These are phyloP conservation scores for Scytalopus superciliaris DNA, from an alignment of 2,113 vertebrate genomes.

Conservation along the genomic window DNA sequence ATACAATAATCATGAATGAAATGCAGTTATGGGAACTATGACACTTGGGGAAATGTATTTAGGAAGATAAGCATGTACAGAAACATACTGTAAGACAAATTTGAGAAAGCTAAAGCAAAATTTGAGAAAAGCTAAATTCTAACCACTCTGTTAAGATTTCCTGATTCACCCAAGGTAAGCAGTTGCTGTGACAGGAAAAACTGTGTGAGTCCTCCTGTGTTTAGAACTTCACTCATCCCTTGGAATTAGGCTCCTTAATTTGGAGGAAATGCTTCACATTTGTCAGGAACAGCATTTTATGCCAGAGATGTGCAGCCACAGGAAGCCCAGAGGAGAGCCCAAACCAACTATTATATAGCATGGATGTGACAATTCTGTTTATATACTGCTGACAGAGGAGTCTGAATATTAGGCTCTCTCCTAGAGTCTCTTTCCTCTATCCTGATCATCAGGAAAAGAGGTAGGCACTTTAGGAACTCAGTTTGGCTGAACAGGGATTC, in stretches of 20 bases:
- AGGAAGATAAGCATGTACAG: neutral
- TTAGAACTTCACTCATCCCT: neutral
- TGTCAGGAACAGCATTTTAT: neutral
- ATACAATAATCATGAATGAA: neutral
- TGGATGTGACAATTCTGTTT: neutral
- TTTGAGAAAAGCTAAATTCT: neutral
- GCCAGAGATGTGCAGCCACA: neutral
- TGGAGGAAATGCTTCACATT: neutral
- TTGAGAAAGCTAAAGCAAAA: neutral
- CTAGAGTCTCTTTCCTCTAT: neutral
- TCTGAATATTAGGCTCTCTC: neutral
- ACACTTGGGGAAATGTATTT: neutral
- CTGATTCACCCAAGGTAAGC: neutral
- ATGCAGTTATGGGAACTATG: neutral
- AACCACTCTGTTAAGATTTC: neutral
- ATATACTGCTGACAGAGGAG: neutral
- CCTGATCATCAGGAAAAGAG: neutral
- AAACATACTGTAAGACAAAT: neutral
- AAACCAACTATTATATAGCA: neutral
- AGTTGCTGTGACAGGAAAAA: neutral
- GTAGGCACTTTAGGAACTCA: neutral
- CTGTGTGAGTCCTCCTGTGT: neutral
- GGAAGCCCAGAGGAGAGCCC: neutral
- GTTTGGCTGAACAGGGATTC: neutral
- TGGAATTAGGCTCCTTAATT: neutral